Percentiles rank a stretch among this genome's conserved stretches.
Conservation (phyloP, 1,140 invertebrate species). For the Sinonovacula constricta region DNA sequence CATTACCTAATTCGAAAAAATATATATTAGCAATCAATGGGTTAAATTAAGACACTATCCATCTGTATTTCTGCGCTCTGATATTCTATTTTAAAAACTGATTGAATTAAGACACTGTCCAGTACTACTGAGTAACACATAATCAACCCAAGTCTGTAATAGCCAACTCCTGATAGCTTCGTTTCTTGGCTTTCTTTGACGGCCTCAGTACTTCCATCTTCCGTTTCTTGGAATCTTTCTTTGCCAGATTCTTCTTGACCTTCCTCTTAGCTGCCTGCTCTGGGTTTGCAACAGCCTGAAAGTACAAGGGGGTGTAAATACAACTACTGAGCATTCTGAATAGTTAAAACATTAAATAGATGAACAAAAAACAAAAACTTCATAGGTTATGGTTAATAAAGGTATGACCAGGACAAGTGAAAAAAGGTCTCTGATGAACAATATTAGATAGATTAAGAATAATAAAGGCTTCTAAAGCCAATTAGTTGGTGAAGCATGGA, state of each 20-base stretch:
- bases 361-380: not conserved
- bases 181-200: slow-evolving; percentile 66
- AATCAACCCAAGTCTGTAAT: slow-evolving; percentile 39
- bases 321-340: not conserved
- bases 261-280: slow-evolving; percentile 88
- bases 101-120: too few relatives aligned
- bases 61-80: too few relatives aligned
- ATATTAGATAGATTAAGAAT: too few relatives aligned
- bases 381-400: not conserved
- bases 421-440: too few relatives aligned
- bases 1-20: too few relatives aligned
- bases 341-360: not conserved
- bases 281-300: slow-evolving; percentile 85
- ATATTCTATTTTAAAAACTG: too few relatives aligned
- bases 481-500: too few relatives aligned
- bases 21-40: too few relatives aligned
- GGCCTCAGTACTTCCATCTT: slow-evolving; percentile 64
- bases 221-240: slow-evolving; percentile 86
- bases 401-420: too few relatives aligned
- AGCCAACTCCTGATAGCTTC: slow-evolving; percentile 49
- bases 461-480: too few relatives aligned
- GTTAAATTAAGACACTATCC: too few relatives aligned
- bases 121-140: too few relatives aligned
- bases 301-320: not conserved
- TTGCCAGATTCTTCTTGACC: slow-evolving; percentile 86